Evolutionary conservation across 2,113 vertebrate genomes (phyloP), one percentile per base, ranked within the genome.

Genomic region (Pongo pygmaeus): DNA sequence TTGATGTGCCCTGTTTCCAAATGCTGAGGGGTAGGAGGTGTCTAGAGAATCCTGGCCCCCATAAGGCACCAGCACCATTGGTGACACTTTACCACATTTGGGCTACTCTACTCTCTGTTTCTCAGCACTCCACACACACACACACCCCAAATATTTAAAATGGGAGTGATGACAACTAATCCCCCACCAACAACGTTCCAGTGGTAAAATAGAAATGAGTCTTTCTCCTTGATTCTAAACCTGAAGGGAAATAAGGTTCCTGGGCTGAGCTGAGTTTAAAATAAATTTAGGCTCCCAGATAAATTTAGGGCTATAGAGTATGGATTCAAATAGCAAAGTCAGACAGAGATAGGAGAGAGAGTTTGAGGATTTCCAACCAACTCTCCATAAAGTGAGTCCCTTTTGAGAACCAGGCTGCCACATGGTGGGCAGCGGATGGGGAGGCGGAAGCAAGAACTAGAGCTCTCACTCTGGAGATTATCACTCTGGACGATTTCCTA

Each of bases 251-350:
- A 92, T 92, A 38, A 96, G 48, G 6, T 61, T 67, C 25, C 59
- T 80, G 32, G 75, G 30, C n/a, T 83, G 16, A 88, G 27, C 52
- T 88, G 84, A 88, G 14, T 92, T 92, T 67, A 93, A 87, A 80
- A 52, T 84, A 86, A 83, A 97, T 94, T 79, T 93, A 88, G n/a
- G 57, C 43, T 84, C n/a, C 30, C 77, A 20, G 52, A 67, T 96
- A 84, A 95, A 88, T 78, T 72, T 91, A 72, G 70, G 81, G n/a
- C 40, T 95, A 50, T 95, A 43, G 81, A 93, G 30, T 94, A 55
- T 86, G 48, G 35, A 89, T 59, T 96, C 81, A 94, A 93, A 95
- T 91, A 89, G 48, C 27, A 94, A 91, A 96, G 46, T 83, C 74
- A 74, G 46, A 35, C 59, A 67, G 69, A 84, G 64, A 79, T 43